Evolutionary conservation across 2,888 invertebrate genomes (phyloP).

Genomic region (Stomorhina lunata): DNA sequence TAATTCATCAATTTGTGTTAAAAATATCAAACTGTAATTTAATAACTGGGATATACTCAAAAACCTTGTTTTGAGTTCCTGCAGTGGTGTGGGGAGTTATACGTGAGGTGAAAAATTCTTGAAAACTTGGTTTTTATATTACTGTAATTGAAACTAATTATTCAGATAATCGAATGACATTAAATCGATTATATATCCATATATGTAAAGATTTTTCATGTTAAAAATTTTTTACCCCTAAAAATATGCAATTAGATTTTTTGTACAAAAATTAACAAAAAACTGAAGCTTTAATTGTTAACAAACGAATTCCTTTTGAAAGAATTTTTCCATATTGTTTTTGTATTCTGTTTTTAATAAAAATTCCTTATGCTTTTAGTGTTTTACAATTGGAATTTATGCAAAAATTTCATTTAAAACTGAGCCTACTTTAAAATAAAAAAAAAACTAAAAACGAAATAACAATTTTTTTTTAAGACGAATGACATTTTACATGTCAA

Average conservation of each 20-base stretch:
- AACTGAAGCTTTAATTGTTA: background rate
- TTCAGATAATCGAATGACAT: no score
- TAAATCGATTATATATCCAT: no score
- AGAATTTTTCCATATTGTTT: background rate
- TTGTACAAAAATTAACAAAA: background rate
- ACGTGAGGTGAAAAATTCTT: no score
- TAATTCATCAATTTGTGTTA: no score
- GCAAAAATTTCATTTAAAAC: background rate
- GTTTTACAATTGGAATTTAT: background rate
- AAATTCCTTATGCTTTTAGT: constrained; percentile 21
- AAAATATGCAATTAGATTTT: background rate
- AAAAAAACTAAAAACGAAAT: background rate
- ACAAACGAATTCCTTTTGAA: constrained; percentile 15
- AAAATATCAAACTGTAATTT: no score
- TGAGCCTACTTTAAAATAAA: background rate
- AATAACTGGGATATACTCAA: no score
- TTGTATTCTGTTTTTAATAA: constrained; percentile 5
- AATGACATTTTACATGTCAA: constrained; percentile 39
- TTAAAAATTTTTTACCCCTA: background rate
- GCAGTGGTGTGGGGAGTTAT: no score
- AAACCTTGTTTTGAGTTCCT: no score
- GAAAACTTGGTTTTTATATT: no score
- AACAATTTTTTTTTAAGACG: background rate
- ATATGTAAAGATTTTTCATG: no score
- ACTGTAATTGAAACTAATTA: no score